Percentiles rank a stretch among this genome's conserved stretches.
These are phyloP conservation scores for Philopedon plagiatum DNA, from an alignment of 2,888 invertebrate species.

Conservation along the genomic window DNA sequence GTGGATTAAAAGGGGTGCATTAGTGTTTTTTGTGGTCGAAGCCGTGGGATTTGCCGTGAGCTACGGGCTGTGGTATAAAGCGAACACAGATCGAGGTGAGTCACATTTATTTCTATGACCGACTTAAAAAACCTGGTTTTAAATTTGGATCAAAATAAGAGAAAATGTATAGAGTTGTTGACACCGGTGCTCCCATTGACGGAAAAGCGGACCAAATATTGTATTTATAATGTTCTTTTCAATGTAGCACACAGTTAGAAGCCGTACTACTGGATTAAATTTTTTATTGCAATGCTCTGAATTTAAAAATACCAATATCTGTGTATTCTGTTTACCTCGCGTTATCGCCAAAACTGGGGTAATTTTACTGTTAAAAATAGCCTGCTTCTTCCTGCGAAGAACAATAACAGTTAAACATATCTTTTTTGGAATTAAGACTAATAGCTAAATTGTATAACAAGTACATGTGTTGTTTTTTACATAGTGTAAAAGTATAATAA, in stretches of 20 bases:
- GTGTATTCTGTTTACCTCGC: too few species aligned
- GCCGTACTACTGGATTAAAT: too few species aligned
- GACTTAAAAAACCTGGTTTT: constrained; percentile 3
- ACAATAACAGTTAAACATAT: too few species aligned
- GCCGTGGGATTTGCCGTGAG: constrained; percentile 73
- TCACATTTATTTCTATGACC: constrained; percentile 31
- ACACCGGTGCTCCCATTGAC: background rate
- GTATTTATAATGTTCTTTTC: background rate
- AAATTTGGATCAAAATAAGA: background rate
- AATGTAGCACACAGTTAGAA: background rate
- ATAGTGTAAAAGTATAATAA: too few species aligned
- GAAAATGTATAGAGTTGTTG: background rate
- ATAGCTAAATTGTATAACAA: too few species aligned
- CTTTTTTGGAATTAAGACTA: too few species aligned
- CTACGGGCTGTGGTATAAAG: constrained; percentile 77
- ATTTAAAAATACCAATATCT: too few species aligned
- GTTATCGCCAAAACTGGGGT: too few species aligned
- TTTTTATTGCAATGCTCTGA: too few species aligned
- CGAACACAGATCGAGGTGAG: constrained; percentile 81
- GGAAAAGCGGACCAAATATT: background rate
- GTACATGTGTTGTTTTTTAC: too few species aligned
- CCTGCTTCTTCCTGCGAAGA: too few species aligned
- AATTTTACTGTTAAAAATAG: too few species aligned
- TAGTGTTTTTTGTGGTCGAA: constrained; percentile 74
- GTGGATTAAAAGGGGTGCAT: constrained; percentile 71